A percentile compares a stretch with the other conserved stretches of the same genome.
Conservation (phyloP, 2,888 invertebrate genomes). For the Ochropleura plecta region DNA sequence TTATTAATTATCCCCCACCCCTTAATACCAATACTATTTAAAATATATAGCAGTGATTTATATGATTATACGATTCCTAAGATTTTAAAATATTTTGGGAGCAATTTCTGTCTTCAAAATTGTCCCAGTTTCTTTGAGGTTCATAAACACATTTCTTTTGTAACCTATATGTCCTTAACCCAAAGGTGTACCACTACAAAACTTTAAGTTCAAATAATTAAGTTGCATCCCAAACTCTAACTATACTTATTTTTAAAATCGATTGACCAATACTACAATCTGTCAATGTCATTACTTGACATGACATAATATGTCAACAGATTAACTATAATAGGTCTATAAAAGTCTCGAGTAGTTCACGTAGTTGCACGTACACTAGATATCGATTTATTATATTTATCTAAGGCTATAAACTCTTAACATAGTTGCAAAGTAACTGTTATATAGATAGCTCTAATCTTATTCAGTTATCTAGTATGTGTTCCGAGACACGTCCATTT, state of each 20-base stretch:
- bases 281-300: neutral
- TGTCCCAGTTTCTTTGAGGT: neutral
- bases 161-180: neutral
- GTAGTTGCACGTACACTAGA: slow-evolving; percentile 8
- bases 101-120: neutral
- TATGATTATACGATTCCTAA: neutral
- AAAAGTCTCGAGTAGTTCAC: slow-evolving; percentile 1
- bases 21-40: neutral
- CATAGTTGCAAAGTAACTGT: slow-evolving; percentile 48
- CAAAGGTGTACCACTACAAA: neutral
- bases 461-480: slow-evolving; percentile 45
- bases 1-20: neutral
- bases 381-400: slow-evolving; percentile 1
- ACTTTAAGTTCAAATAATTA: neutral
- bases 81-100: neutral
- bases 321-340: slow-evolving; percentile 4
- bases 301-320: neutral
- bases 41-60: neutral
- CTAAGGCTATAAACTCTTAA: slow-evolving; percentile 31
- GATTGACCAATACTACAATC: neutral
- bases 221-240: neutral
- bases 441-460: slow-evolving; percentile 49
- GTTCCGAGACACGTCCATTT: slow-evolving; percentile 60
- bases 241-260: neutral
- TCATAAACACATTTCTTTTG: neutral